Evolutionary conservation across 53 echinoderm and acorn worm species (phyloP), one percentile per base, ranked within the genome.

Genomic region (Mesocentrotus franciscanus): DNA sequence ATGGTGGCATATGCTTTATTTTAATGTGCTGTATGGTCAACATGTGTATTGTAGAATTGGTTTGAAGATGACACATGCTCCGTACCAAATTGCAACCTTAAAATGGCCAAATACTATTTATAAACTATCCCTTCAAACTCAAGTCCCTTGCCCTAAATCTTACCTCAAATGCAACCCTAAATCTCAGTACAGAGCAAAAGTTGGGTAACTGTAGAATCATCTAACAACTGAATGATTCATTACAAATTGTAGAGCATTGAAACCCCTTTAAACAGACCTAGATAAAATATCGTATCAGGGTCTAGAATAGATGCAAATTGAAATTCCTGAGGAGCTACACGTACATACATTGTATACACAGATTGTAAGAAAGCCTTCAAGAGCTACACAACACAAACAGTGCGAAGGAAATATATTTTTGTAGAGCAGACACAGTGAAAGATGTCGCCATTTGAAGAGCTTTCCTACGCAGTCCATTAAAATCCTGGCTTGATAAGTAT

Each of bases 381-480:
- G 22, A 68, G 68, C 68, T 49, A 68, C 3, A 24, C 20, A 68
- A 26, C 6, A 68, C 68, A 68, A 68, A 68, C 8, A 68, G 68
- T 68, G 68, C 68, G 8, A 68, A 24, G 26, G 18, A 20, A 49
- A 49, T 49, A 4, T 68, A 26, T 68, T 68, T 22, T 74, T 74
- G 74, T 30, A 74, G 74, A 74, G 10, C 12, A 74, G 81, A 0
- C 9, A 35, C 36, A 39, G 1, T 81, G 22, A 81, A 39, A 81
- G 36, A 42, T 81, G 22, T 6, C 20, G 81, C 81, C 36, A 81
- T 42, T 81, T 36, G 18, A 42, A 81, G 81, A 39, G 36, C 39
- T 81, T 81, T 76, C 36, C 81, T 42, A 36, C 22, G 42, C 20
- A 81, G 42, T 36, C 81, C 81, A 81, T 81, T 81, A 81, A 74